phyloP scores from a whole-genome alignment of 1,140 invertebrate species.

The Pseudomyrmex flavicornis region DNA sequence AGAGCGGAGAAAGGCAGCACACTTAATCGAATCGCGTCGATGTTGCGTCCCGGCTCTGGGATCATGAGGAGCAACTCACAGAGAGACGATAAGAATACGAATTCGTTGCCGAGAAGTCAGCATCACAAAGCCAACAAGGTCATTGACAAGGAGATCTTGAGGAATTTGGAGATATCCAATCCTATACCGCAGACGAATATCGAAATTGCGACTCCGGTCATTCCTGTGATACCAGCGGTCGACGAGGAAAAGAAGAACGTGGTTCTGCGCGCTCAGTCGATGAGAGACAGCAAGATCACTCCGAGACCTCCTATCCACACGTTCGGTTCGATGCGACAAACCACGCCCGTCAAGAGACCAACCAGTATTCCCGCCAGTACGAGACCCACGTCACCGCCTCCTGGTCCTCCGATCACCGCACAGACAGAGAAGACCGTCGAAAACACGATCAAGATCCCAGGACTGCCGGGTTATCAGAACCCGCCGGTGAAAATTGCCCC shows the following conservation, averaged over 20 bases:
- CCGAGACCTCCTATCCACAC: conserved; percentile 88
- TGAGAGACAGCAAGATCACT: conserved; percentile 87
- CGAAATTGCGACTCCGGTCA: conserved; percentile 86
- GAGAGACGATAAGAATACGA: conserved; percentile 85
- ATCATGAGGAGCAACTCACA: conserved; percentile 83
- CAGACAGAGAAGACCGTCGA: conserved; percentile 78
- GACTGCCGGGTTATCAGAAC: conserved; percentile 86
- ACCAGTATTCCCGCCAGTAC: conserved; percentile 88
- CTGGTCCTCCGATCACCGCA: conserved; percentile 85
- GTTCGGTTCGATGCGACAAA: conserved; percentile 92
- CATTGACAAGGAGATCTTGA: conserved; percentile 89
- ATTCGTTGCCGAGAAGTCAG: conserved; percentile 86
- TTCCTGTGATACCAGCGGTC: conserved; percentile 85
- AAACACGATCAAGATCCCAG: conserved; percentile 79
- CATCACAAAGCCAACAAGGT: conserved; percentile 88
- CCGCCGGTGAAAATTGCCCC: conserved; percentile 70
- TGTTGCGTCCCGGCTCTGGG: conserved; percentile 88
- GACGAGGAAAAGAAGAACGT: conserved; percentile 84
- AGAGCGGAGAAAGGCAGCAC: conserved; percentile 83
- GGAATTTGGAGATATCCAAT: conserved; percentile 92
- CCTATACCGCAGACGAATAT: conserved; percentile 91
- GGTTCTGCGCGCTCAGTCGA: conserved; percentile 91
- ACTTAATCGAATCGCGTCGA: conserved; percentile 91
- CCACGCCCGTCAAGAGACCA: conserved; percentile 87
- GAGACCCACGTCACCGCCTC: conserved; percentile 89